Base-by-base conservation (phyloP, 2,888 invertebrate species). In the Drosophila ezoana region DNA sequence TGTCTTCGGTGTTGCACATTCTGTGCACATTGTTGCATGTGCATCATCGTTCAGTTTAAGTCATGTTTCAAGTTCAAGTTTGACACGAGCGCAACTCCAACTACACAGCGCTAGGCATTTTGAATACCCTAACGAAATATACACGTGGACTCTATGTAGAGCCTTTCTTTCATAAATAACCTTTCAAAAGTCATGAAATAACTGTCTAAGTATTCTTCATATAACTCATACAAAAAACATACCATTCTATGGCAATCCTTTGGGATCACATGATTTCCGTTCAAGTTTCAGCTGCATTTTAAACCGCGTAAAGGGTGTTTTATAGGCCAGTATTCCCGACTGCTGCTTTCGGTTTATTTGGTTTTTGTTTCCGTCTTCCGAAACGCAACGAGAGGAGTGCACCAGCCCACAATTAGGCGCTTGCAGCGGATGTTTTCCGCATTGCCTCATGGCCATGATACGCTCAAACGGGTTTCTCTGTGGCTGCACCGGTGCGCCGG, bases 21-120 rank as follows among this genome's bases (percentile, higher is more conserved):
- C 63, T 72, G 53, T 58, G 57, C 43, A 58, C 51, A 67, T 65
- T 74, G 79, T 72, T 81, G 81, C 83, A 74, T 68, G 83, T 56
- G 66, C 69, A 48, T 20, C 63, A 43, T 54, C 47, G 47, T 33
- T 47, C 44, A 44, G 51, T 60, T 63, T 71, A 59, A 66, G 73
- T 58, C 64, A 61, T 54, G 57, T 60, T 70, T 87, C 87, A 85
- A 85, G 85, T 85, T 85, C 89, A 85, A 89, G 89, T 89, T 85
- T 75, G 76, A 49, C 32, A 49, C 48, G 49, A 43, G 28, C 35
- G 20, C 52, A 40, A 32, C 59, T 41, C 14, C 11, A 10, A n/a
- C 11, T 8, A 8, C 23, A n/a, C 4, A 2, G 16, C 3, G 10
- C 16, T 28, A 43, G 2, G 9, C 20, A 44, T 23, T 41, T 45